Evolutionary conservation across 2,888 invertebrate genomes (phyloP).

Genomic region (Xestia sexstrigata): DNA sequence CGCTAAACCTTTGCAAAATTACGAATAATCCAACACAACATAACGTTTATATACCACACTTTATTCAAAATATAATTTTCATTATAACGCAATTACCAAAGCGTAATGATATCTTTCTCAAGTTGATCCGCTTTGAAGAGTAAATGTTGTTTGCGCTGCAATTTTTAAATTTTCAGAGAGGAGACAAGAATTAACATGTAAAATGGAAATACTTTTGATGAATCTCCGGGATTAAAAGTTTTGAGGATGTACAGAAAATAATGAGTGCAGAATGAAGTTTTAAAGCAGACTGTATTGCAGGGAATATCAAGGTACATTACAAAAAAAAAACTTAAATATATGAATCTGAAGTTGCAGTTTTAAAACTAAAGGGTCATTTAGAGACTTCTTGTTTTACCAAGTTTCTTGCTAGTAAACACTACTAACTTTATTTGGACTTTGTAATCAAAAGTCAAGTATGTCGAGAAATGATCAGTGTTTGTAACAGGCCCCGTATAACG

Average conservation of each 20-base stretch:
- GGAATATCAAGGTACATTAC: background rate
- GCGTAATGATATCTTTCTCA: constrained; percentile 51
- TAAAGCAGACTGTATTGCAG: background rate
- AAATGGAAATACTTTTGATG: constrained; percentile 36
- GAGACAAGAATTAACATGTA: constrained; percentile 41
- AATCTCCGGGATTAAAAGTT: constrained; percentile 19
- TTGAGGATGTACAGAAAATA: constrained; percentile 17
- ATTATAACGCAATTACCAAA: constrained; percentile 50
- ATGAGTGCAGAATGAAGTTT: constrained; percentile 20
- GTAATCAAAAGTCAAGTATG: background rate
- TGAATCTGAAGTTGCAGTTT: background rate
- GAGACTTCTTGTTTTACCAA: background rate
- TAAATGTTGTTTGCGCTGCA: constrained; percentile 45
- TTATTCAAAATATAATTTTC: constrained; percentile 38
- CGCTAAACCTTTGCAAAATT: constrained; percentile 27
- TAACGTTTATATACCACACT: background rate
- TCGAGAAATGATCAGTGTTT: background rate
- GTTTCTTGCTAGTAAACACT: background rate
- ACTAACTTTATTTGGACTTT: background rate
- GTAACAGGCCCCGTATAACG: background rate
- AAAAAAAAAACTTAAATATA: no score
- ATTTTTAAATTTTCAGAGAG: constrained; percentile 35
- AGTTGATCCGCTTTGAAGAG: constrained; percentile 53
- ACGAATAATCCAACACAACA: constrained; percentile 13
- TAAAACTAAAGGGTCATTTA: background rate